Percentiles rank a stretch among this genome's conserved stretches.
Conservation (phyloP, 2,888 invertebrate species). For the Xanthia icteritia region DNA sequence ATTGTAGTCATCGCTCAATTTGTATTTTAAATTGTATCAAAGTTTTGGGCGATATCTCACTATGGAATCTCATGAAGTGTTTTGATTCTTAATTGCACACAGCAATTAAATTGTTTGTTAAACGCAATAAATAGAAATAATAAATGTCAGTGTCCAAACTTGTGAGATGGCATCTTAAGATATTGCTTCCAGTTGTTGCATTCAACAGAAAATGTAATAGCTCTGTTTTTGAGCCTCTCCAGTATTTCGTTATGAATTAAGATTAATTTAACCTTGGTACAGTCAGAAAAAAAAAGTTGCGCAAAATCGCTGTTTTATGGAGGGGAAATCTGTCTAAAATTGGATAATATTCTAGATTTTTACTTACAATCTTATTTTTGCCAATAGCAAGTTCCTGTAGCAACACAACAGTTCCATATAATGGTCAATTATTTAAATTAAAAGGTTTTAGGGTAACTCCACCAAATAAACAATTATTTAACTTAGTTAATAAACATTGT, state of each 20-base stretch:
- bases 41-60: constrained; percentile 40
- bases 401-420: constrained; percentile 36
- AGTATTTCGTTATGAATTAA: constrained; percentile 13
- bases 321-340: neutral
- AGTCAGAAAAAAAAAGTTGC: neutral
- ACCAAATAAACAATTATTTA: constrained; percentile 60
- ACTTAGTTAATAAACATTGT: constrained; percentile 39
- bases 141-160: neutral
- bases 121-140: neutral
- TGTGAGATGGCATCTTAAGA: neutral
- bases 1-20: constrained; percentile 61
- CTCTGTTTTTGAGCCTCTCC: neutral
- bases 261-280: constrained; percentile 15
- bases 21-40: constrained; percentile 51
- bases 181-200: neutral
- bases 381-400: constrained; percentile 36
- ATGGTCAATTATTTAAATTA: constrained; percentile 56
- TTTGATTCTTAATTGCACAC: neutral
- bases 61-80: constrained; percentile 59
- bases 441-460: constrained; percentile 44
- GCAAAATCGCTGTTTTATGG: neutral
- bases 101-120: neutral
- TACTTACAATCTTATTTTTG: constrained; percentile 2
- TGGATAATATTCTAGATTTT: constrained; percentile 15
- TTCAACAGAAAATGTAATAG: neutral